Percentiles rank a stretch among this genome's conserved stretches.
Evolutionary conservation across 1,140 invertebrate species (phyloP).

Genomic region (Danaus plexippus): DNA sequence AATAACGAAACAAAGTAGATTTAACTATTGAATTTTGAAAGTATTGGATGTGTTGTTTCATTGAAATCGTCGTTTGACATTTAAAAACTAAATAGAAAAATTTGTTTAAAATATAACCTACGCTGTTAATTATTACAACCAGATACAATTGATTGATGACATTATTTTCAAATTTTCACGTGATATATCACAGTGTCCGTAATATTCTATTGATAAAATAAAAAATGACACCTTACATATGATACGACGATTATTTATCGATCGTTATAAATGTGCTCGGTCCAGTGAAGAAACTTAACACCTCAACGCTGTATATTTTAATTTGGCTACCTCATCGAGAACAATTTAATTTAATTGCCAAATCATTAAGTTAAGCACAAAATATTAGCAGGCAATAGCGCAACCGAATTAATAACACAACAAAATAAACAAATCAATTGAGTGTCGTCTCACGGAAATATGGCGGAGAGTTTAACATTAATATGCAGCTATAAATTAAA

Average conservation of each 20-base stretch:
- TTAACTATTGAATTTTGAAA: too few relatives aligned
- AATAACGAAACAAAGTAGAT: too few relatives aligned
- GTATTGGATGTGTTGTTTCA: too few relatives aligned
- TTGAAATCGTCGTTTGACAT: too few relatives aligned
- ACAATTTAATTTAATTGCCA: slow-evolving; percentile 71
- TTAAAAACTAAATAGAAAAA: too few relatives aligned
- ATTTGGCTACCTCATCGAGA: slow-evolving; percentile 66
- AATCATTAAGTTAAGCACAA: slow-evolving; percentile 70
- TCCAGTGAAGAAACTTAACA: slow-evolving; percentile 37
- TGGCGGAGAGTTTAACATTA: slow-evolving; percentile 54
- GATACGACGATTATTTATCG: slow-evolving; percentile 9
- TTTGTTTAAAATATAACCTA: too few relatives aligned
- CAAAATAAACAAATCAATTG: slow-evolving; percentile 62
- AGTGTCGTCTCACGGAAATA: slow-evolving; percentile 49
- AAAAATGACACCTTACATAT: too few relatives aligned
- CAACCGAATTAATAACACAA: slow-evolving; percentile 53
- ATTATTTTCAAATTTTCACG: too few relatives aligned
- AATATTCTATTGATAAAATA: too few relatives aligned
- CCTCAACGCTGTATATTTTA: slow-evolving; percentile 58
- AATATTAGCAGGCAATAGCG: slow-evolving; percentile 62
- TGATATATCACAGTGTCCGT: too few relatives aligned
- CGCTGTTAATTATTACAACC: too few relatives aligned
- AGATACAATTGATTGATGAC: too few relatives aligned
- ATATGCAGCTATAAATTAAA: slow-evolving; percentile 68
- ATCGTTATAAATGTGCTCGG: slow-evolving; percentile 41